Conservation (phyloP, 2,888 invertebrate genomes). For the Melitaea athalia region DNA sequence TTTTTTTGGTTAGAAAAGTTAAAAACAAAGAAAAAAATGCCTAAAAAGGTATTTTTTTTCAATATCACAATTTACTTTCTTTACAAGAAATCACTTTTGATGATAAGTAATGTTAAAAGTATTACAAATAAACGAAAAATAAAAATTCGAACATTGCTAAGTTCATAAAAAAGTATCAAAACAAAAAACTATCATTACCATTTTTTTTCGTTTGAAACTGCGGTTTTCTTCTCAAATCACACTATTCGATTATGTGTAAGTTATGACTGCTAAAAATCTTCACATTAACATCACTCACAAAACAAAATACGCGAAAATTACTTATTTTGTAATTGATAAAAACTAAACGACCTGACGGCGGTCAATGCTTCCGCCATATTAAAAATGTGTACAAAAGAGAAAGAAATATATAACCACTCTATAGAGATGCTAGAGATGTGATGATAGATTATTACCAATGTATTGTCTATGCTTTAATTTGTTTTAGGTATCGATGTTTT, state of each 20-base stretch:
- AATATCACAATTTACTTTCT: constrained; percentile 27
- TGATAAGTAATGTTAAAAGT: constrained; percentile 41
- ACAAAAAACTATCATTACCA: constrained; percentile 83
- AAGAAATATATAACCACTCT: constrained; percentile 51
- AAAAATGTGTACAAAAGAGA: constrained; percentile 66
- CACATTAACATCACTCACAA: constrained; percentile 59
- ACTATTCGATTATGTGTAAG: constrained; percentile 40
- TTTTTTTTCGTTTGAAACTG: constrained; percentile 69
- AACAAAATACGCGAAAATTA: constrained; percentile 53
- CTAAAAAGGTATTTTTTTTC: constrained; percentile 56
- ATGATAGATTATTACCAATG: too few relatives aligned
- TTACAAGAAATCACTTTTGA: constrained; percentile 21
- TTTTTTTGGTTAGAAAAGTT: constrained; percentile 80
- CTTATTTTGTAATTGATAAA: constrained; percentile 60
- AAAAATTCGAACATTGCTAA: constrained; percentile 65
- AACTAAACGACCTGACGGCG: constrained; percentile 75
- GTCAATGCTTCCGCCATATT: constrained; percentile 82
- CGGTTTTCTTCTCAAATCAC: constrained; percentile 39
- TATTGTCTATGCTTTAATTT: too few relatives aligned
- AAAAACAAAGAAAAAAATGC: constrained; percentile 78
- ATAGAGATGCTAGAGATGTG: too few relatives aligned
- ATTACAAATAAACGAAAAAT: constrained; percentile 55
- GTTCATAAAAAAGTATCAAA: constrained; percentile 82
- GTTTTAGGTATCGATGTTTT: too few relatives aligned
- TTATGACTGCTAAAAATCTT: constrained; percentile 44